A percentile compares a stretch with the other conserved stretches of the same genome.
Conservation (phyloP, 2,888 invertebrate species). For the Yponomeuta plumbellus region DNA sequence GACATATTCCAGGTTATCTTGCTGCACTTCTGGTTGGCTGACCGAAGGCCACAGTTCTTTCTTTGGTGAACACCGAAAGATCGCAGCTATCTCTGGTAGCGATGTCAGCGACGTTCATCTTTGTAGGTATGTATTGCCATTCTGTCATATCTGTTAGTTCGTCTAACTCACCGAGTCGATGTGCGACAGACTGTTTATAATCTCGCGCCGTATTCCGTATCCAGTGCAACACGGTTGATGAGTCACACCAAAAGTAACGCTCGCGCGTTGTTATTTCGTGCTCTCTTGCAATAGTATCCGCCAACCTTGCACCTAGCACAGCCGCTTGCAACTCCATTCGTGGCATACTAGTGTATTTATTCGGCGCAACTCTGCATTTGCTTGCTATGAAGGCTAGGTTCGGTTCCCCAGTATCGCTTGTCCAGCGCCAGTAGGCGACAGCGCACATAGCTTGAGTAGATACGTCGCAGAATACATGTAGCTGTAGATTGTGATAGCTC, state of each 20-base stretch:
- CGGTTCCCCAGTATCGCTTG: background rate
- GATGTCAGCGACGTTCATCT: background rate
- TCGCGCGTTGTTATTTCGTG: background rate
- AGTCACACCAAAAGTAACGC: conserved; percentile 12
- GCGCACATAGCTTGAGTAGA: conserved; percentile 9
- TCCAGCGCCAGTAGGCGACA: conserved; percentile 8
- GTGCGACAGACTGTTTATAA: background rate
- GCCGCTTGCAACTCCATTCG: conserved; percentile 19
- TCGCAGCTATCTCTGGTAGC: background rate
- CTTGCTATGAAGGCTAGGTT: background rate
- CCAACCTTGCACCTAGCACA: conserved; percentile 12
- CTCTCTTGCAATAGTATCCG: background rate
- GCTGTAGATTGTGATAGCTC: background rate
- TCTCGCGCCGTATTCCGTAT: conserved; percentile 12
- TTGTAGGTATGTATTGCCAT: background rate
- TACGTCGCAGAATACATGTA: conserved; percentile 9
- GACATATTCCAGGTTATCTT: background rate
- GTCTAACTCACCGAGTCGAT: background rate
- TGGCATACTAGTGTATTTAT: conserved; percentile 10
- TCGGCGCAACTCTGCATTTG: conserved; percentile 15
- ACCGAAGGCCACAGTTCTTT: background rate
- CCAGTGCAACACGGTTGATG: conserved; percentile 15
- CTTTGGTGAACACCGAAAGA: background rate
- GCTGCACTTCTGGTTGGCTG: background rate
- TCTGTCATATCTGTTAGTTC: background rate